Percentiles rank a stretch among this genome's conserved stretches.
phyloP scores from a whole-genome alignment of 2,113 vertebrate genomes.

The Epinephelus fuscoguttatus region DNA sequence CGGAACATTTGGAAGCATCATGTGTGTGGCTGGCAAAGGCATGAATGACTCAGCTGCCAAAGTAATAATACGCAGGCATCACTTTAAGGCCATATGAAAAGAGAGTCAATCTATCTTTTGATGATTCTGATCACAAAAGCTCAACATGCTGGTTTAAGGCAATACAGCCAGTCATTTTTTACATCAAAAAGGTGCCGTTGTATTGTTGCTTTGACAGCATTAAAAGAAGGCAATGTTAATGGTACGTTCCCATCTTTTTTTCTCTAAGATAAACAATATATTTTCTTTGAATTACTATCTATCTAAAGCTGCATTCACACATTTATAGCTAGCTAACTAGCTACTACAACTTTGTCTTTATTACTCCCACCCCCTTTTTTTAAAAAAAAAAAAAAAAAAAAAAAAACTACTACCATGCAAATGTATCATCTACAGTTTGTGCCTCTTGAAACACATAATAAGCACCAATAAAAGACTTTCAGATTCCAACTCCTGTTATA shows the following conservation, averaged over 20 bases:
- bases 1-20: slow-evolving; percentile 43
- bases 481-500: slow-evolving; percentile 18
- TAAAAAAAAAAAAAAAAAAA: too few relatives aligned
- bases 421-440: slow-evolving; percentile 53
- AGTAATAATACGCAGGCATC: slow-evolving; percentile 35
- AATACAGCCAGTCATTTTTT: neutral
- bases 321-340: neutral
- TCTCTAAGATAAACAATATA: neutral
- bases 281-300: neutral
- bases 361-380: neutral
- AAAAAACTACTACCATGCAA: slow-evolving; percentile 51
- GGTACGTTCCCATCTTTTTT: slow-evolving; percentile 40
- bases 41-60: slow-evolving; percentile 47
- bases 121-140: neutral
- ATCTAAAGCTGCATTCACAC: slow-evolving; percentile 5
- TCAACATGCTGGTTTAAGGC: slow-evolving; percentile 17
- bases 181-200: slow-evolving; percentile 34
- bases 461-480: slow-evolving; percentile 45
- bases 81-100: slow-evolving; percentile 34
- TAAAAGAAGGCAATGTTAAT: slow-evolving; percentile 47
- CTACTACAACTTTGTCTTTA: slow-evolving; percentile 3
- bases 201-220: slow-evolving; percentile 34
- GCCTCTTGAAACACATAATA: slow-evolving; percentile 43
- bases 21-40: slow-evolving; percentile 43
- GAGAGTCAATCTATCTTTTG: neutral